A percentile compares a stretch with the other conserved stretches of the same genome.
Evolutionary conservation across 53 echinoderm and acorn worm species (phyloP).

Genomic region (Apostichopus leukothele): DNA sequence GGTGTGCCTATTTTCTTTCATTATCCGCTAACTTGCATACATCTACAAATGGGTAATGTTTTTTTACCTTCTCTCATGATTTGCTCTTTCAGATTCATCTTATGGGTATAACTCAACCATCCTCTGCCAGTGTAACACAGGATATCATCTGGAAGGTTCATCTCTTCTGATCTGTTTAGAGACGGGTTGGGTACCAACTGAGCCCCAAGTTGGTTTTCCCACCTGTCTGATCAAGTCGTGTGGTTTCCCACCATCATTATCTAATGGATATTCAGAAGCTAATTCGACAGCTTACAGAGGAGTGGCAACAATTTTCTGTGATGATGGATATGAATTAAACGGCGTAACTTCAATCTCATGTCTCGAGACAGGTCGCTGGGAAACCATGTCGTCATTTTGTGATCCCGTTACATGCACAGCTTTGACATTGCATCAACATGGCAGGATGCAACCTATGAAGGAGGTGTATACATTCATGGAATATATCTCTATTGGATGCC

Average conservation of each 20-base stretch:
- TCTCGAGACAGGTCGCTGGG: constrained; percentile 66
- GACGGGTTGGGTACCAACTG: constrained; percentile 23
- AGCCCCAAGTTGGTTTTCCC: constrained; percentile 4
- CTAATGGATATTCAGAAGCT: constrained; percentile 46
- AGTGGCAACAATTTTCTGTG: constrained; percentile 54
- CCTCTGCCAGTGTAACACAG: constrained; percentile 63
- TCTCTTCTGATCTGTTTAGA: constrained; percentile 31
- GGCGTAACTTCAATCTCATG: constrained; percentile 56
- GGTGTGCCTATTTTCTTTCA: no score
- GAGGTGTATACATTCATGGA: constrained; percentile 9
- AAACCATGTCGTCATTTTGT: not conserved
- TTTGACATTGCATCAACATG: not conserved
- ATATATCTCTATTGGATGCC: not conserved
- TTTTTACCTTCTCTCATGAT: not conserved
- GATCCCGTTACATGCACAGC: not conserved
- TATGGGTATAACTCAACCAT: constrained; percentile 18
- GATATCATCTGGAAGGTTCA: constrained; percentile 63
- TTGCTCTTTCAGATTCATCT: not conserved
- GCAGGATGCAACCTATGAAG: not conserved
- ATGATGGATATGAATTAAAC: constrained; percentile 54
- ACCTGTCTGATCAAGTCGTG: constrained; percentile 64
- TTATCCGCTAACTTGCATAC: no score
- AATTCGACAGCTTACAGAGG: constrained; percentile 54
- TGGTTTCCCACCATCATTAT: constrained; percentile 55
- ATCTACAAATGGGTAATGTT: not conserved